phyloP scores from a whole-genome alignment of 2,113 vertebrate species.

The Dipodomys ordii region DNA sequence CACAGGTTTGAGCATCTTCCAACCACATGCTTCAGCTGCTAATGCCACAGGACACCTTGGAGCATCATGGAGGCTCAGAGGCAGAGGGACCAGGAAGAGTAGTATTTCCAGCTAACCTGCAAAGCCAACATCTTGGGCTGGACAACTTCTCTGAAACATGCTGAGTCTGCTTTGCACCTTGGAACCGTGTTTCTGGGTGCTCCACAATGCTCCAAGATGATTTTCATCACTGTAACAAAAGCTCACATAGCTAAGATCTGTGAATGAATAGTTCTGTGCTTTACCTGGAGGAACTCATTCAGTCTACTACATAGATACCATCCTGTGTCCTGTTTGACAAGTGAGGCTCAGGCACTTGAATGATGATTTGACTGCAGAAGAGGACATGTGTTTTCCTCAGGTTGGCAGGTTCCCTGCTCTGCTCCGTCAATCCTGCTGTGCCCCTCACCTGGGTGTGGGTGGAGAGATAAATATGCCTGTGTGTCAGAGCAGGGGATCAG shows the following conservation, averaged over 20 bases:
- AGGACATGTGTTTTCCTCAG: neutral
- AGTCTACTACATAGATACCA: no score
- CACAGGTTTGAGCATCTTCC: neutral
- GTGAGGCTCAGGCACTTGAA: neutral
- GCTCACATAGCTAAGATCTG: neutral
- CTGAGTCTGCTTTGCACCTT: neutral
- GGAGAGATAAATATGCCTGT: no score
- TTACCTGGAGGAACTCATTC: neutral
- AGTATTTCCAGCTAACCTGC: neutral
- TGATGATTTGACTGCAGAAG: neutral
- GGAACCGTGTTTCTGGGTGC: neutral
- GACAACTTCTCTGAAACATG: neutral
- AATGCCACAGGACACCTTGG: no score
- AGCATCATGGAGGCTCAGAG: neutral
- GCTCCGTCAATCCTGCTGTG: accelerated
- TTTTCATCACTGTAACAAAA: neutral
- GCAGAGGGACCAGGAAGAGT: neutral
- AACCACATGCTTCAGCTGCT: neutral
- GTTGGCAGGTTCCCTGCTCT: no score
- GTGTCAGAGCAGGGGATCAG: accelerated
- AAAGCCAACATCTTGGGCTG: neutral
- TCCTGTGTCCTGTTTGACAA: neutral
- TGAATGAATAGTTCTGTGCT: neutral
- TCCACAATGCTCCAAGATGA: neutral
- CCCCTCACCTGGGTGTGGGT: neutral